phyloP scores from a whole-genome alignment of 2,888 invertebrate species.

The Scaeva pyrastri region DNA sequence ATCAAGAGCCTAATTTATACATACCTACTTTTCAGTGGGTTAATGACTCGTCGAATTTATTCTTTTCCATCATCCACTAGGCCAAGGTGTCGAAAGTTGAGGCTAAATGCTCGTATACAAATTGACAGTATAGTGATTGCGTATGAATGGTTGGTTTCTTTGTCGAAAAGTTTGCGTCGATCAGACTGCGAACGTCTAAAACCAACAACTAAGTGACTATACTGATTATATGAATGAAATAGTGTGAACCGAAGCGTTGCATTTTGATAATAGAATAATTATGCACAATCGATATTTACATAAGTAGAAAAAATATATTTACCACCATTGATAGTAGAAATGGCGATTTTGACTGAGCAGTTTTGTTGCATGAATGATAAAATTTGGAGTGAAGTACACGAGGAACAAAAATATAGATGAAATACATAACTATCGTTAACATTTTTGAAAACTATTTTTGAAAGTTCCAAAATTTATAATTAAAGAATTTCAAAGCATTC shows the following conservation, averaged over 20 bases:
- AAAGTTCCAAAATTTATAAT: too few relatives aligned
- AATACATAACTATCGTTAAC: too few relatives aligned
- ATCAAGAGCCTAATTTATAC: not conserved
- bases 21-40: not conserved
- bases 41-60: conserved; percentile 8
- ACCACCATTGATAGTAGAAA: too few relatives aligned
- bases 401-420: too few relatives aligned
- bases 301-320: not conserved
- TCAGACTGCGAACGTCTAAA: not conserved
- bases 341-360: too few relatives aligned
- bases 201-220: not conserved
- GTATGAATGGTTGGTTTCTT: conserved; percentile 18
- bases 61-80: conserved; percentile 14
- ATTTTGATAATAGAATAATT: not conserved
- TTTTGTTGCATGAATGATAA: too few relatives aligned
- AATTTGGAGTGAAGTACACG: too few relatives aligned
- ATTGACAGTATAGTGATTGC: not conserved
- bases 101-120: not conserved
- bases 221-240: not conserved
- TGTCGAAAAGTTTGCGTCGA: conserved; percentile 7
- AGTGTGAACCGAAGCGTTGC: not conserved
- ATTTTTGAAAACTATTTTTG: too few relatives aligned
- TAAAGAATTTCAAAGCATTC: too few relatives aligned
- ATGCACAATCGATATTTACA: not conserved
- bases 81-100: conserved; percentile 29